Percentiles rank a stretch among this genome's conserved stretches.
Conservation (phyloP, 30 jellyfish, hydroid and myxozoan species). For the Hydractinia echinata region DNA sequence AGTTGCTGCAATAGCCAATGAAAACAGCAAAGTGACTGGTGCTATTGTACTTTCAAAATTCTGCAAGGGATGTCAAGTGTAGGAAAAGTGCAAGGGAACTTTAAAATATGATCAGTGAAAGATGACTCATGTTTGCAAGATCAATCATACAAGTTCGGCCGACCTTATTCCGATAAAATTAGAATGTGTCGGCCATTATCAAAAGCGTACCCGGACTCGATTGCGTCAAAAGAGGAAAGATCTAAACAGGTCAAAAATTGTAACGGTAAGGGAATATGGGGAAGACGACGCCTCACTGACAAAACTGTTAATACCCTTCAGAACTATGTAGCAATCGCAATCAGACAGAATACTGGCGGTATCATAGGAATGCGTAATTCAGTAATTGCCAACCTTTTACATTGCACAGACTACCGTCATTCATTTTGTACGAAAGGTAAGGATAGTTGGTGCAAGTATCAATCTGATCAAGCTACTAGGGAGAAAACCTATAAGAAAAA, state of each 20-base stretch:
- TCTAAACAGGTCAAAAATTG: too few species aligned
- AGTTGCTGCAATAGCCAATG: slow-evolving; percentile 2
- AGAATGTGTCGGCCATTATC: slow-evolving; percentile 4
- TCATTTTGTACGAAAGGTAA: background rate
- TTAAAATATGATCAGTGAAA: background rate
- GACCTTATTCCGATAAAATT: background rate
- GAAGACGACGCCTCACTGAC: background rate
- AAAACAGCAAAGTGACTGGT: background rate
- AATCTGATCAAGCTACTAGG: background rate
- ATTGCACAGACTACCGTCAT: slow-evolving; percentile 5
- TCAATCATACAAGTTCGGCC: slow-evolving; percentile 6
- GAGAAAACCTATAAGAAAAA: background rate
- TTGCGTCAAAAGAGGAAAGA: background rate
- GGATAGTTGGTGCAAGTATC: slow-evolving; percentile 2
- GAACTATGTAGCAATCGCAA: background rate
- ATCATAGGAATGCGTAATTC: background rate
- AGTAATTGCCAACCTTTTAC: background rate
- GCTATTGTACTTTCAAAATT: background rate
- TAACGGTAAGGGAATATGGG: background rate
- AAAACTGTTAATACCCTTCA: background rate
- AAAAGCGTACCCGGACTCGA: slow-evolving; percentile 2
- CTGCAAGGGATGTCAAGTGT: background rate
- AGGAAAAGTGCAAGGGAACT: background rate
- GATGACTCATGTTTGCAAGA: background rate
- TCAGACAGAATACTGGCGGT: slow-evolving; percentile 4